Conservation (phyloP, 2,888 invertebrate genomes). For the Lithophane ornitopus region DNA sequence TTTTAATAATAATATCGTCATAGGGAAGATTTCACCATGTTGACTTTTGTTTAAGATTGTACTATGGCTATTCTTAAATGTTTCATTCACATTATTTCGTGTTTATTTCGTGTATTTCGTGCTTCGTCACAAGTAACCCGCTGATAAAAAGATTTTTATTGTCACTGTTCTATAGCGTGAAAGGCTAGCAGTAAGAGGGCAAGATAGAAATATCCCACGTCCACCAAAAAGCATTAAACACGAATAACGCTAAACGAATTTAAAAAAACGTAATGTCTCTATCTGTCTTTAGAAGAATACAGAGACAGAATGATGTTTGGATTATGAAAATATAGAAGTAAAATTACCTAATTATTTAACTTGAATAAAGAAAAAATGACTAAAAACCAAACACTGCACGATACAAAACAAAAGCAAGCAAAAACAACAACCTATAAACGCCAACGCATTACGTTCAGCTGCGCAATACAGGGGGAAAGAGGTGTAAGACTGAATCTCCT, state of each 20-base stretch:
- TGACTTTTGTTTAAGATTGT: not conserved
- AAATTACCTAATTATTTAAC: not conserved
- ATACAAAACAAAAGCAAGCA: not conserved
- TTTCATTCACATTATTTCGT: too few species aligned
- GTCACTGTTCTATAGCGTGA: not conserved
- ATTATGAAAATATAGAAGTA: not conserved
- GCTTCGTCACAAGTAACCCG: not conserved
- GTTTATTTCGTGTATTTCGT: too few species aligned
- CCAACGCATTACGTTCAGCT: conserved; percentile 70
- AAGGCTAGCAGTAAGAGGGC: too few species aligned
- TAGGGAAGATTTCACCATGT: not conserved
- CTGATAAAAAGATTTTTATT: not conserved
- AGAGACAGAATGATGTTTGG: too few species aligned
- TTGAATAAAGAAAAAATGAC: not conserved
- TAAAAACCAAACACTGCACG: not conserved
- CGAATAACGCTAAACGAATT: too few species aligned
- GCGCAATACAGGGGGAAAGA: conserved; percentile 76
- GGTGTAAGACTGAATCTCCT: conserved; percentile 78
- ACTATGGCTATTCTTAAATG: not conserved
- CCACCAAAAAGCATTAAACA: too few species aligned
- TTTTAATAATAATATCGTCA: not conserved
- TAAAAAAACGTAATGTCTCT: too few species aligned
- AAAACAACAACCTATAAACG: conserved; percentile 50
- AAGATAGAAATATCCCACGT: not conserved
- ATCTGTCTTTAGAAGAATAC: too few species aligned